Percentiles rank a stretch among this genome's conserved stretches.
phyloP scores from a whole-genome alignment of 2,113 vertebrate species.

The Xiphophorus couchianus region DNA sequence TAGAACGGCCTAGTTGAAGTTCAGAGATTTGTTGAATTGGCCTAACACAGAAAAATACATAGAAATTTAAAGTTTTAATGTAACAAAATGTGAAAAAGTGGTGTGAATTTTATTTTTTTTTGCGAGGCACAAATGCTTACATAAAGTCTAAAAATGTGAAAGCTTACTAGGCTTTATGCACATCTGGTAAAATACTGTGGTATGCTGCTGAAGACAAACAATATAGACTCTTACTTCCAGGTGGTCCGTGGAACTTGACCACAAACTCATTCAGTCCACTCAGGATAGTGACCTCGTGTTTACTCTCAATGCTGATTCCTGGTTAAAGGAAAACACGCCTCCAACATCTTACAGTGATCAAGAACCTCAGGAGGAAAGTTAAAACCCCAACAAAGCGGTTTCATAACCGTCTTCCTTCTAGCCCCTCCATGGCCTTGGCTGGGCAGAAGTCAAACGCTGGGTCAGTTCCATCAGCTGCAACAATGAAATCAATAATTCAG shows the following conservation, averaged over 20 bases:
- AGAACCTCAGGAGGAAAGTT: not conserved
- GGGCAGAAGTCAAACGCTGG: conserved; percentile 16
- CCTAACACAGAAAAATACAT: not conserved
- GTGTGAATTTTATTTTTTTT: not conserved
- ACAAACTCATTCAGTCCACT: conserved; percentile 99
- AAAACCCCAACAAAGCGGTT: not conserved
- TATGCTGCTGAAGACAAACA: not conserved
- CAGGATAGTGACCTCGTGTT: conserved; percentile 98
- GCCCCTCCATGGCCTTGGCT: not conserved
- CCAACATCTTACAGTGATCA: not conserved
- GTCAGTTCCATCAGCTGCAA: conserved; percentile 22
- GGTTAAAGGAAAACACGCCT: conserved; percentile 73
- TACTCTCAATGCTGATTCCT: conserved; percentile 92
- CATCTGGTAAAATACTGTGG: not conserved
- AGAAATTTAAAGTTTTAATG: not conserved
- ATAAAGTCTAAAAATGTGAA: not conserved
- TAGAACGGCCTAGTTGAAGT: not conserved
- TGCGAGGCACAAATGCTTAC: too few species aligned
- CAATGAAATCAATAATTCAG: conserved; percentile 46
- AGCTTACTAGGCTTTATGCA: not conserved
- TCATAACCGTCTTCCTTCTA: not conserved
- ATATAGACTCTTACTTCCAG: conserved; percentile 90
- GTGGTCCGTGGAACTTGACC: conserved; percentile 98
- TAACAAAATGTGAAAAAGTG: not conserved
- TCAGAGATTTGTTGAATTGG: not conserved